A percentile compares a stretch with the other conserved stretches of the same genome.
phyloP scores from a whole-genome alignment of 1,140 invertebrate species.

The Pseudomyrmex flavicornis region DNA sequence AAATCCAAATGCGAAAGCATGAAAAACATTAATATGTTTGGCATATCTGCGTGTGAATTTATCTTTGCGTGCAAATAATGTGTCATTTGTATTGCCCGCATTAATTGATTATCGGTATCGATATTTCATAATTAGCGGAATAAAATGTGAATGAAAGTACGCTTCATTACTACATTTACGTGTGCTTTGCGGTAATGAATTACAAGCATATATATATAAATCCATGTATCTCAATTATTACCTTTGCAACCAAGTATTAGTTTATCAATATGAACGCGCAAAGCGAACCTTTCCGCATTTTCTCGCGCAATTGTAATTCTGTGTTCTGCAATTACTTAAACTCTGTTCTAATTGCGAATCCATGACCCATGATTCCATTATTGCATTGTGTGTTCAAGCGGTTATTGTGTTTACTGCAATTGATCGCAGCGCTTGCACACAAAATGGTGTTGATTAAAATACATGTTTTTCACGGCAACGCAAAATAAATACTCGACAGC shows the following conservation, averaged over 20 bases:
- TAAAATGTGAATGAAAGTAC: neutral
- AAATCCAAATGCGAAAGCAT: too few species aligned
- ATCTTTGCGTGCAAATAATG: too few species aligned
- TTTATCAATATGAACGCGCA: conserved; percentile 10
- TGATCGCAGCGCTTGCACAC: neutral
- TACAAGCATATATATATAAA: neutral
- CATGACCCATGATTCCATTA: conserved; percentile 25
- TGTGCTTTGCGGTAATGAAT: conserved; percentile 16
- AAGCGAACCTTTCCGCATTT: neutral
- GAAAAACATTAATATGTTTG: too few species aligned
- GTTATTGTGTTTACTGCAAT: conserved; percentile 17
- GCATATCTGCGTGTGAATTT: too few species aligned
- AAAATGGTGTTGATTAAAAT: conserved; percentile 12
- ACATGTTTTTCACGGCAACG: neutral
- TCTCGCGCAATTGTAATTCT: conserved; percentile 46
- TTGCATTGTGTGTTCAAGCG: neutral
- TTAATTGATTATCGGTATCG: neutral
- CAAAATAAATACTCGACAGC: neutral
- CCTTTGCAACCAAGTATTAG: neutral
- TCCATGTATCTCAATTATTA: conserved; percentile 4
- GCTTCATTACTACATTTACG: neutral
- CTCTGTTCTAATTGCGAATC: conserved; percentile 37
- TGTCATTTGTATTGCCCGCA: too few species aligned
- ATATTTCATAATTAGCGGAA: conserved; percentile 14
- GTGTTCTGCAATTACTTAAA: conserved; percentile 47